Evolutionary conservation across 2,113 vertebrate genomes (phyloP), one percentile per base, ranked within the genome.

Genomic region (Micromys minutus): DNA sequence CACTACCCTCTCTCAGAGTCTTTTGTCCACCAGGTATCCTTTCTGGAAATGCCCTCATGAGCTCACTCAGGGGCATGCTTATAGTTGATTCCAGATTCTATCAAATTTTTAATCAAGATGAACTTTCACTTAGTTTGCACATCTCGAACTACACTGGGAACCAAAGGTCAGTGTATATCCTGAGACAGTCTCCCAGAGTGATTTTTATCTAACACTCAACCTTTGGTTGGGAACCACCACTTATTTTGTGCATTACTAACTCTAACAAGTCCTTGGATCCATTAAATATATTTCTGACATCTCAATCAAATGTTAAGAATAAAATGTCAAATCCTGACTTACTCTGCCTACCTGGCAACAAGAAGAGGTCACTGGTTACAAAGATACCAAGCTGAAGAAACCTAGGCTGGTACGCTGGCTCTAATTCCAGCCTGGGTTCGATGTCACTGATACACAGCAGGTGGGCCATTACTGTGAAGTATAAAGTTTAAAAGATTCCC

Each of bases 221-320:
- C 69, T 71, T 79, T 34, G 61, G 31, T 88, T 16, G 21, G 34
- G 21, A 75, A 31, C 24, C 57, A 4, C 88, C 57, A 80, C 59
- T 84, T 52, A 84, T 79, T 74, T 45, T 77, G 65, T 57, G 9
- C 65, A 31, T 87, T 39, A 89, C 67, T 69, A 8, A 26, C 57
- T 29, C 47, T 81, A 45, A 74, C 55, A 36, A 89, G 45, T 75
- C 88, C 93, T 67, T 47, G 45, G 24, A 47, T 26, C 52, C 45
- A 3, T 75, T 76, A 55, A 89, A 61, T 59, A 39, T 88, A 75
- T 81, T 88, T 88, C 65, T 92, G 36, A n/a, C 6, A 10, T 59
- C 31, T 85, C 87, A 67, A 59, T 95, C 92, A 93, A 87, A 69
- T 87, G 85, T 61, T 75, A 39, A 87, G 65, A 88, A 76, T 7